Conservation (phyloP, 2,797 vertebrate species). For the Labeo calbasu region DNA sequence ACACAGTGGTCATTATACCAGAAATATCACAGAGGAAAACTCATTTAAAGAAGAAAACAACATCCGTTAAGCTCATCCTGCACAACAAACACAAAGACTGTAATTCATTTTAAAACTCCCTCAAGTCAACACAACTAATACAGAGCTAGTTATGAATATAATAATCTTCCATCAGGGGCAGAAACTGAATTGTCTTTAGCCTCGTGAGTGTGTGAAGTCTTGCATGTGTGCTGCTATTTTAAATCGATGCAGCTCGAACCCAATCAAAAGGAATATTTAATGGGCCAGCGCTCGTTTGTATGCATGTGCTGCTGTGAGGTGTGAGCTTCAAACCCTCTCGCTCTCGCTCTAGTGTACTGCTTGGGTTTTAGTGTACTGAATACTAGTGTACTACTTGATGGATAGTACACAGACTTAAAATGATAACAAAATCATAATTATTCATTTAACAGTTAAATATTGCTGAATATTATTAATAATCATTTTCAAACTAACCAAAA, state of each 20-base stretch:
- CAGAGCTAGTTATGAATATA: conserved; percentile 26
- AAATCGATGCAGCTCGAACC: conserved; percentile 74
- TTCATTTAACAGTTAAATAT: background rate
- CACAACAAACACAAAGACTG: conserved; percentile 18
- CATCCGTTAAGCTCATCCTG: conserved; percentile 18
- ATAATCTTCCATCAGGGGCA: conserved; percentile 23
- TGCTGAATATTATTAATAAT: background rate
- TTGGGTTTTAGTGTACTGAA: background rate
- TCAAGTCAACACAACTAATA: conserved; percentile 24
- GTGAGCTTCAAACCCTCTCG: background rate
- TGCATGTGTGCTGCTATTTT: conserved; percentile 74
- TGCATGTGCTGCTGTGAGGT: conserved; percentile 53
- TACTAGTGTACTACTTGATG: conserved; percentile 10
- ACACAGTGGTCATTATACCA: background rate
- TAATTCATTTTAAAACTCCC: conserved; percentile 28
- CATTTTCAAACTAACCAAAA: background rate
- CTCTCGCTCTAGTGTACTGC: background rate
- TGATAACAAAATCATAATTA: background rate
- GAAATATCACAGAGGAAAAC: conserved; percentile 5
- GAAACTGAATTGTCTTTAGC: background rate
- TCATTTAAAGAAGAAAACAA: conserved; percentile 20
- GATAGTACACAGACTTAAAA: background rate
- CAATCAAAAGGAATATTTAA: conserved; percentile 83
- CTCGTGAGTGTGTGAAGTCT: conserved; percentile 31
- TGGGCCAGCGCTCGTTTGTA: conserved; percentile 64